A percentile compares a stretch with the other conserved stretches of the same genome.
These are phyloP conservation scores for Ophiodon elongatus DNA, from an alignment of 2,113 vertebrate genomes.

Conservation along the genomic window DNA sequence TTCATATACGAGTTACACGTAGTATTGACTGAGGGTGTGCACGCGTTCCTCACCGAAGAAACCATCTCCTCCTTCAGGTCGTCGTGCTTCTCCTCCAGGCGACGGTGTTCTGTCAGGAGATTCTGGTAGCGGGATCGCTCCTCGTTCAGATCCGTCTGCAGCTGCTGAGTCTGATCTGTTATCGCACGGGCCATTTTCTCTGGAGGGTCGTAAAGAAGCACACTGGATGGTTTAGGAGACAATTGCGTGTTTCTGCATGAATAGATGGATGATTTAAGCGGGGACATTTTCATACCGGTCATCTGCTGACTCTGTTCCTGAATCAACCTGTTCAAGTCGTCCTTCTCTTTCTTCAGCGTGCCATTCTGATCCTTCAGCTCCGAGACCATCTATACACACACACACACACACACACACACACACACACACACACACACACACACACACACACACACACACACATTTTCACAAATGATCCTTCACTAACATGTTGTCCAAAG, in stretches of 20 bases:
- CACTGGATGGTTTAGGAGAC: not conserved
- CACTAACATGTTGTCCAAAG: not conserved
- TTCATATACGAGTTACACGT: not conserved
- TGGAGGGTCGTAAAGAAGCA: constrained; percentile 60
- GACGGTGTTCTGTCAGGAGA: constrained; percentile 95
- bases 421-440: not conserved
- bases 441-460: constrained; percentile 24
- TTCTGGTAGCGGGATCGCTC: constrained; percentile 97
- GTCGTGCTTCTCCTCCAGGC: constrained; percentile 96
- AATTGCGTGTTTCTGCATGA: no score
- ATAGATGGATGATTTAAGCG: not conserved
- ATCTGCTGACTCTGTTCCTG: constrained; percentile 94
- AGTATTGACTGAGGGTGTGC: not conserved
- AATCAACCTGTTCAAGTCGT: constrained; percentile 92
- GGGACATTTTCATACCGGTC: constrained; percentile 85
- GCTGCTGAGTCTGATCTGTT: constrained; percentile 92
- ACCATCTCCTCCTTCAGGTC: constrained; percentile 94
- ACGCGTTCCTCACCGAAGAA: constrained; percentile 81
- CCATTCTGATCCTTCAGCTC: constrained; percentile 95
- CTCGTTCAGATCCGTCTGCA: constrained; percentile 95
- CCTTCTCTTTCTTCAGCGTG: constrained; percentile 93
- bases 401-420: constrained; percentile 31
- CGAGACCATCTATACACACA: constrained; percentile 87
- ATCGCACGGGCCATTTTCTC: constrained; percentile 93
- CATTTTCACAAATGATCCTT: not conserved